Base-by-base conservation (phyloP, 1,140 invertebrate genomes). In the Lepidurus apus region DNA sequence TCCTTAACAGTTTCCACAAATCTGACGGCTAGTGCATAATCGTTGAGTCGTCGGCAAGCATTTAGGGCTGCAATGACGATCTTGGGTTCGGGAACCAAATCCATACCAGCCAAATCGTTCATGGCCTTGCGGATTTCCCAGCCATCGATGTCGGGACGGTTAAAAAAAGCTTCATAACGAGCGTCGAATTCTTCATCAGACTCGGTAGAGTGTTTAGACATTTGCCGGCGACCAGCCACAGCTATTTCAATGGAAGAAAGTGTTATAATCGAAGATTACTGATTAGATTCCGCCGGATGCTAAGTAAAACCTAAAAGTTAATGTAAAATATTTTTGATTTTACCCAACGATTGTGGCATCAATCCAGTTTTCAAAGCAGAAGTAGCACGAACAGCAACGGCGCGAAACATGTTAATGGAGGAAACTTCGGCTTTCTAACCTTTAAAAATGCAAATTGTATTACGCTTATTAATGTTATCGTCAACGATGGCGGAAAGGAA, bases 51-150 rank as follows among this genome's bases (percentile, higher is more conserved):
- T 81, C 97, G 91, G 85, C 95, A 97, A 17, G 98, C 98, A 81
- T 91, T 91, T 75, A 99, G 85, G n/a, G 92, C 95, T 79, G 97
- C 94, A 83, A 90, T 91, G 77, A 99, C 91, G 81, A 99, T 94
- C 84, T 90, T 92, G 77, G 98, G 98, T 84, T 99, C 97, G 7
- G 98, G 97, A 65, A 99, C 91, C 81, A 95, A 87, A 88, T 99
- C 97, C 90, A 94, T 92, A 82, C 92, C 93, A 86, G 91, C 88
- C 21, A 89, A 79, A 80, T 89, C 88, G 82, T 87, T 87, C 86
- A 90, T 87, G n/a, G 84, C 88, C 84, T 96, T 94, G 34, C 98
- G 91, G 80, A 97, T 89, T 87, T 98, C 95, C 98, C 98, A 99
- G 65, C 92, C 92, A 87, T 99, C 97, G 84, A 99, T 95, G 82